Evolutionary conservation across 2,888 invertebrate species (phyloP), one percentile per base, ranked within the genome.

Genomic region (Torymus auratus): DNA sequence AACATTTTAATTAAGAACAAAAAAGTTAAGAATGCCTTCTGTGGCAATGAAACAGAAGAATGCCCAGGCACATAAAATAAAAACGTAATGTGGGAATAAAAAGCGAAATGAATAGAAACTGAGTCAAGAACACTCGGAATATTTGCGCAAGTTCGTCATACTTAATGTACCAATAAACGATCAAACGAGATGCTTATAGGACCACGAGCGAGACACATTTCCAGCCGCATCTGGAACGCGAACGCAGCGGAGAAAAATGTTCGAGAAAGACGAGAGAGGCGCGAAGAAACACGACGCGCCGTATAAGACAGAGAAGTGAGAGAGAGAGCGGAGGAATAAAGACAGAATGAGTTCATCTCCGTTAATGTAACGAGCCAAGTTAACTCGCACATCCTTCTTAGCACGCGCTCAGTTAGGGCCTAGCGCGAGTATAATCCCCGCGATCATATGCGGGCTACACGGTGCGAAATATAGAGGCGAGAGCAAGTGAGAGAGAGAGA

Each of bases 321-420:
- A 17, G 85, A 81, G 84, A 85, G 83, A 88, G n/a, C 15, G 4
- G 60, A 61, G 71, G 61, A 61, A 61, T 60, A 52, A 67, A 60
- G 60, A 41, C 15, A 55, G 68, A 88, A 89, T 89, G 90, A 90
- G 89, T 89, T 90, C 89, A 89, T 89, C 89, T 88, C 87, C 83
- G 86, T 83, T 89, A 89, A 90, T 88, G 89, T 88, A 89, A 88
- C 88, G 85, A 87, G 86, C 84, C 86, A 86, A 89, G 88, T 88
- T 89, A 89, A 90, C 90, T 89, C 89, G 90, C 85, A 89, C 90
- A 90, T 90, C 90, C 90, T 90, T 89, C 89, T 90, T 88, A 90
- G 88, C 88, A 85, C 85, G 85, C 69, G 41, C 73, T 14, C 23
- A 50, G 12, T 20, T 65, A 58, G 78, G 41, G 77, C 73, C 41